phyloP scores from a whole-genome alignment of 1,140 invertebrate genomes.

The Heliconius eleuchia region DNA sequence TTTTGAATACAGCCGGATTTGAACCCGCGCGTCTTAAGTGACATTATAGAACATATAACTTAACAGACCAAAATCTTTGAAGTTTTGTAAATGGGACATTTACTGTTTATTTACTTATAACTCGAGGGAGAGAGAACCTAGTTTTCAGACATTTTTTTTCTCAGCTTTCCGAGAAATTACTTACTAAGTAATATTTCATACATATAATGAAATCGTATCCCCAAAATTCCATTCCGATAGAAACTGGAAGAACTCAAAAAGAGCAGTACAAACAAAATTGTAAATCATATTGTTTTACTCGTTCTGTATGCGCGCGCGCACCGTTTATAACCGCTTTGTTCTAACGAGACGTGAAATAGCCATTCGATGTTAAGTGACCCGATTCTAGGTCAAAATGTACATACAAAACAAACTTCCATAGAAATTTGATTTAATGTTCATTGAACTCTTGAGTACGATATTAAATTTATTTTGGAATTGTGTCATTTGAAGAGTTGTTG shows the following conservation, averaged over 20 bases:
- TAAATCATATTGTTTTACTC: constrained; percentile 7
- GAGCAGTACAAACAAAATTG: not conserved
- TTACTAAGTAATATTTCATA: too few species aligned
- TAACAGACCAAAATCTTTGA: too few species aligned
- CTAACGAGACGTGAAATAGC: constrained; percentile 51
- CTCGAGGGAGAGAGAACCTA: too few species aligned
- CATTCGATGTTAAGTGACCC: constrained; percentile 48
- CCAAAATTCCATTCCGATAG: too few species aligned
- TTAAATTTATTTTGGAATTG: not conserved
- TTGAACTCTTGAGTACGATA: not conserved
- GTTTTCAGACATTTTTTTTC: too few species aligned
- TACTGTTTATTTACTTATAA: too few species aligned
- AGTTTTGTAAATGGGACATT: too few species aligned
- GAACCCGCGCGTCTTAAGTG: not conserved
- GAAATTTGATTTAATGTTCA: constrained; percentile 19
- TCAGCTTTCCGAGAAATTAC: too few species aligned
- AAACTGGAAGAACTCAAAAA: not conserved
- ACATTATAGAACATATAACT: not conserved
- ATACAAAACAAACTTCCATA: not conserved
- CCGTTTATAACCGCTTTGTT: constrained; percentile 40
- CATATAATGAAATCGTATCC: too few species aligned
- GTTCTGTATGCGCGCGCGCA: constrained; percentile 29
- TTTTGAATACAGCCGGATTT: not conserved
- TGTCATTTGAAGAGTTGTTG: not conserved
- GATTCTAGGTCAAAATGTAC: constrained; percentile 40